Evolutionary conservation across 2,797 vertebrate species (phyloP), one percentile per base, ranked within the genome.

Genomic region (Gallinago solitaria): DNA sequence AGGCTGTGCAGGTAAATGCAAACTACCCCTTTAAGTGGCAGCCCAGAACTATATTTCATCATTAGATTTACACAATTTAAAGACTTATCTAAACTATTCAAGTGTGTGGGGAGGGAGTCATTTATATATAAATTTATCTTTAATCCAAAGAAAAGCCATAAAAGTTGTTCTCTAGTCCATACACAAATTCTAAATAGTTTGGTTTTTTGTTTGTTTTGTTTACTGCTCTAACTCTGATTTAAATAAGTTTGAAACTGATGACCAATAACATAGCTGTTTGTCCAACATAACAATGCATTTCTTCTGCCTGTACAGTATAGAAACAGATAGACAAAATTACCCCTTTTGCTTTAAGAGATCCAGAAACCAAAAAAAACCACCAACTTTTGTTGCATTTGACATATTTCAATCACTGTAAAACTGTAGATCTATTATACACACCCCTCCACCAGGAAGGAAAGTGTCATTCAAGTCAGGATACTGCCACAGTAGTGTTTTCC

Each of bases 201-300:
- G 5, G 5, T 27, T 24, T 43, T 39, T 59, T 57, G 27, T 16
- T 45, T 47, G 25, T 18, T 61, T 67, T 56, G 20, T 47, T 78
- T 89, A 64, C 16, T 75, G n/a, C 35, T 85, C 87, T 73, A 79
- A 83, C 7, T 83, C n/a, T 37, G 20, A 50, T 61, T 94, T 87
- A 92, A 57, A 87, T 79, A 30, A 43, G 15, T 33, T 25, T 51
- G 50, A 78, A 94, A 84, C 19, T 63, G 25, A 87, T 78, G 48
- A 76, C 19, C 39, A 48, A 9, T 47, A 73, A 65, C 4, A 11
- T 12, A 57, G 39, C 10, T 4, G 4, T 28, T 70, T 64, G 23
- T 48, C 33, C 41, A 77, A 89, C 13, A 63, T 12, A 92, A 91
- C 84, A 89, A 83, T 77, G 4, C 19, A 24, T 74, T 89, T 77